Evolutionary conservation across 1,140 invertebrate species (phyloP), one percentile per base, ranked within the genome.

Genomic region (Cydia pomonella): DNA sequence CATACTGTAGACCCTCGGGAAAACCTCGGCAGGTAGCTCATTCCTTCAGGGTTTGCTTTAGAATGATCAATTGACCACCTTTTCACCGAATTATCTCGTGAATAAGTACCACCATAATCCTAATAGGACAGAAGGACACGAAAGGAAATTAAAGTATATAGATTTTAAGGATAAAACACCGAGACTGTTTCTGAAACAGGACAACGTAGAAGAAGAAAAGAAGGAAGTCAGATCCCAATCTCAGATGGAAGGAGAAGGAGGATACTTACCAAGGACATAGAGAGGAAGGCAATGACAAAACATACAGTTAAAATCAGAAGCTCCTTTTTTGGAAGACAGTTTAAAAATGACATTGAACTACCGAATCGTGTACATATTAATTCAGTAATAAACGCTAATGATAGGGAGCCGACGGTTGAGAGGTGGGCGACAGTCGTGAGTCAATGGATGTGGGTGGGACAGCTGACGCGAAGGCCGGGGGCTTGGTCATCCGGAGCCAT

Each of bases 401-500:
- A 77, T 76, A 79, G 79, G 76, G 78, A 81, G 79, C 81, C 78
- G 82, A 66, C 23, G 80, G 79, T 73, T 71, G 53, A 63, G 75
- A 47, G 69, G 88, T 88, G 84, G 86, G 88, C 79, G 88, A 80
- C 18, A 33, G 69, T 88, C 18, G 21, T 23, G 86, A 88, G 72
- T 87, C 86, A 89, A 78, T 80, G 69, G 74, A 21, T 44, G 87
- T 89, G 84, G 87, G 87, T 75, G 84, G 77, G 74, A 78, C 75
- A 79, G 81, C 80, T 80, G 78, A 74, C 73, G 47, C 74, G 79
- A 87, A 87, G 87, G 81, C 80, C 79, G 73, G 63, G 53, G 77
- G 79, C 84, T 86, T 87, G 86, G 84, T 83, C 86, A 89, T 83
- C 87, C 79, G 80, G 77, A 82, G 81, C 84, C 84, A 79, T 84